Evolutionary conservation across 30 jellyfish, hydroid and myxozoan species (phyloP).

Genomic region (Cassiopea xamachana): DNA sequence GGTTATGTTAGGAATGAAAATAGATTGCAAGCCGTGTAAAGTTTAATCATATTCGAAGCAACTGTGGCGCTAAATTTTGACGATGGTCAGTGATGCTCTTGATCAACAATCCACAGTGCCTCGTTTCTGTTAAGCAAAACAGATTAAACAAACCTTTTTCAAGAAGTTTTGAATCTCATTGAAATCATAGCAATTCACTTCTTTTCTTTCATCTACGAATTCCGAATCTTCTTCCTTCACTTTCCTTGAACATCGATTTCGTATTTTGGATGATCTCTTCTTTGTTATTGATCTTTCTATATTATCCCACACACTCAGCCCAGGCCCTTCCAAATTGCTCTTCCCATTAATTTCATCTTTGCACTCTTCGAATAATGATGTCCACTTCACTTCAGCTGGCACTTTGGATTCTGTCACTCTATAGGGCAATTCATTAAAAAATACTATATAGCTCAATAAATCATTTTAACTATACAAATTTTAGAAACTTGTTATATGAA

Average conservation of each 20-base stretch:
- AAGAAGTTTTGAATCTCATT: conserved; percentile 57
- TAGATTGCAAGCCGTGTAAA: too few relatives aligned
- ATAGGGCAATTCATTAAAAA: background rate
- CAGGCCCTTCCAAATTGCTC: background rate
- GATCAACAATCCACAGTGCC: background rate
- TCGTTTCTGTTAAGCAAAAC: background rate
- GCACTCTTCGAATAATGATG: conserved; percentile 79
- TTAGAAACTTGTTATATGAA: background rate
- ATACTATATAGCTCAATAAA: background rate
- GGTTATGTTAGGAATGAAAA: too few relatives aligned
- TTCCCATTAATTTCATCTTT: conserved; percentile 48
- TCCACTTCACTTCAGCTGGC: conserved; percentile 88
- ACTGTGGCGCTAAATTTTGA: background rate
- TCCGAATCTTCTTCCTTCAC: conserved; percentile 13
- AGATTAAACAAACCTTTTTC: conserved; percentile 16
- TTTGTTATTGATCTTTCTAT: background rate
- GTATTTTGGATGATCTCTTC: conserved; percentile 57
- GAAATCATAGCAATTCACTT: conserved; percentile 24
- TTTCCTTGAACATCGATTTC: conserved; percentile 35
- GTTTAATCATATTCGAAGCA: too few relatives aligned
- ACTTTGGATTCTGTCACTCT: conserved; percentile 82
- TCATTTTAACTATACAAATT: too few relatives aligned
- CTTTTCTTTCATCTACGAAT: background rate
- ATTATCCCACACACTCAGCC: background rate
- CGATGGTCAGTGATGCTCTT: too few relatives aligned